A percentile compares a stretch with the other conserved stretches of the same genome.
These are phyloP conservation scores for Strongylocentrotus purpuratus DNA, from an alignment of 35 echinoderm and acorn worm species.

Conservation along the genomic window DNA sequence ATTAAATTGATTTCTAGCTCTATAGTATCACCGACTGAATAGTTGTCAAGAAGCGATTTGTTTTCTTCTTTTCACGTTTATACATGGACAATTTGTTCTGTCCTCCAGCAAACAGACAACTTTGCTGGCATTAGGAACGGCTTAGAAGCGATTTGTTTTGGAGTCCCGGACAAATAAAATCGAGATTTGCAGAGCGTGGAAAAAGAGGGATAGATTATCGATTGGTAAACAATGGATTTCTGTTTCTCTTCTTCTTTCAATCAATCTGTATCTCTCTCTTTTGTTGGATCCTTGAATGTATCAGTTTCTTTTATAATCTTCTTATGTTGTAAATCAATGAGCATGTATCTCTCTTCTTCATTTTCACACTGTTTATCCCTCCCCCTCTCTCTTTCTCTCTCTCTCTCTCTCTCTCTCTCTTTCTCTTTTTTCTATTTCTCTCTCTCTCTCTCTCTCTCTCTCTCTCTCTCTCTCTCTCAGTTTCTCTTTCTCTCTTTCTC, in stretches of 20 bases:
- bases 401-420: no score
- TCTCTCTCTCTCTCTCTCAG: no score
- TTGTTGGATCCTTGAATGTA: neutral
- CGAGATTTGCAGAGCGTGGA: neutral
- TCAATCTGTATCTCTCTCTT: neutral
- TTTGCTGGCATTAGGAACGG: neutral
- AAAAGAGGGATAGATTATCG: neutral
- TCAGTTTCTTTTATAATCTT: neutral
- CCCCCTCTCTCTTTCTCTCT: no score
- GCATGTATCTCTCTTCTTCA: neutral
- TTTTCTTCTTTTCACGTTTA: slow-evolving; percentile 6
- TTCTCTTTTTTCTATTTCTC: neutral
- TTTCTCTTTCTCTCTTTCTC: neutral
- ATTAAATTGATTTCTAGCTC: neutral
- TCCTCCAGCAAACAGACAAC: neutral
- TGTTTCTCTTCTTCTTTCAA: neutral
- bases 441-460: no score
- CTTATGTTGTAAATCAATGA: neutral
- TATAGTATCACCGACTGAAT: neutral
- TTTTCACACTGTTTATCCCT: no score
- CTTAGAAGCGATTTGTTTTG: neutral
- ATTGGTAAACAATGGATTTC: neutral
- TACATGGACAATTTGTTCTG: neutral
- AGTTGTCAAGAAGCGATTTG: neutral
- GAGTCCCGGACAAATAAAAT: neutral